Evolutionary conservation across 2,888 invertebrate species (phyloP), one percentile per base, ranked within the genome.

Genomic region (Ectropis crepuscularia): DNA sequence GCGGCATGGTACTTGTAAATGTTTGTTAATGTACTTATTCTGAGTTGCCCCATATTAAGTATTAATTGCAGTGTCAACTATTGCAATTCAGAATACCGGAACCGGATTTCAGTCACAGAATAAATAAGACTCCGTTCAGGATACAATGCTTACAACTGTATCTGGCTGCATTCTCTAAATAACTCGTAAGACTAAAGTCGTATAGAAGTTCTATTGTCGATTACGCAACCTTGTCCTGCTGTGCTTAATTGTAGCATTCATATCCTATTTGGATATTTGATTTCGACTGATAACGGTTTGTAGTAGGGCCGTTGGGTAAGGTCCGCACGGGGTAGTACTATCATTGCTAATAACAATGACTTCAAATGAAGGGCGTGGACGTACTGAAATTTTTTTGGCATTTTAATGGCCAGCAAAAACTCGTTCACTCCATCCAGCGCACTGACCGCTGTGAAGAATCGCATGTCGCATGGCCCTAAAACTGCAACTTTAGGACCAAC

Each of bases 261-360:
- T 61, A 57, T 61, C 61, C 61, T 50, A 46, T 50, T 55, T 45
- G 39, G 47, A 37, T 53, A 37, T 43, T n/a, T 12, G 51, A 42
- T 16, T 53, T 53, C 37, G 36, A 53, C 43, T 43, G 43, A 53
- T 37, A 11, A 36, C 6, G 4, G 6, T 38, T 39, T 50, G 39
- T 50, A 12, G 16, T 28, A 28, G 16, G 38, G n/a, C n/a, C n/a
- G 36, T 6, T 37, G 5, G 7, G 16, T 47, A n/a, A 6, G 5
- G 6, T 43, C 6, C 11, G n/a, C 6, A 5, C n/a, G 43, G 10
- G 16, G 16, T 2, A 28, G 16, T 28, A 28, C 16, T 28, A 28
- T 28, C 16, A 2, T 28, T 28, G 16, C 16, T 28, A 28, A 28
- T n/a, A n/a, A n/a, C n/a, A n/a, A n/a, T n/a, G n/a, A n/a, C n/a